Conservation (phyloP, 2,797 vertebrate genomes). For the Scolopax rusticola region DNA sequence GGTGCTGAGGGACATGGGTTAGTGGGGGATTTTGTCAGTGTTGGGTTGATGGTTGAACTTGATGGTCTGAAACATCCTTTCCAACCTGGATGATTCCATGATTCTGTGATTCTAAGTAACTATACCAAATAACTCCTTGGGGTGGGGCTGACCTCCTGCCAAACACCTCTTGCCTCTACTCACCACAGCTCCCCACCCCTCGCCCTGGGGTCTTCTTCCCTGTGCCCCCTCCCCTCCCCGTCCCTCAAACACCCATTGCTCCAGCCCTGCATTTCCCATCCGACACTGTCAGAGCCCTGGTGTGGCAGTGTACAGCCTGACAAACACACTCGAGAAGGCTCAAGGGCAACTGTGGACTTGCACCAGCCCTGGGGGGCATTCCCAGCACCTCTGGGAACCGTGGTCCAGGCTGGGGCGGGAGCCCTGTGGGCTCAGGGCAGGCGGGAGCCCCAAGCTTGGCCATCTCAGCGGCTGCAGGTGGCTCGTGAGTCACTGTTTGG, state of each 20-base stretch:
- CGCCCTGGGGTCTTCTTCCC: rapidly evolving
- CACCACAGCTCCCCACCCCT: not conserved
- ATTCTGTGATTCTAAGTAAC: too few species aligned
- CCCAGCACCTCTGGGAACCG: not conserved
- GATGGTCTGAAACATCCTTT: too few species aligned
- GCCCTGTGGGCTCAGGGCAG: not conserved
- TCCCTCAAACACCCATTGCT: rapidly evolving
- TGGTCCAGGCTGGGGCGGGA: not conserved
- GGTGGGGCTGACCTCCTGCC: not conserved
- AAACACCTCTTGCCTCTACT: not conserved
- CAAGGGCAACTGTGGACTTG: rapidly evolving
- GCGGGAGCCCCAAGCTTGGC: not conserved
- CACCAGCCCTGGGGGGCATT: too few species aligned
- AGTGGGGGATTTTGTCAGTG: too few species aligned
- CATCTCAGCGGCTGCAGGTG: not conserved
- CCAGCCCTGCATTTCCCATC: not conserved
- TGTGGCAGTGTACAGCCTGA: not conserved
- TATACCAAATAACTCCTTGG: too few species aligned
- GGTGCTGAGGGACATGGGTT: too few species aligned
- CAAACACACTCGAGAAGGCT: not conserved
- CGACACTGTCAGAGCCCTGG: rapidly evolving
- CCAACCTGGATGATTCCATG: too few species aligned
- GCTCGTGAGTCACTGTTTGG: not conserved
- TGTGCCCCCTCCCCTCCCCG: rapidly evolving
- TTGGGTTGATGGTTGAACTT: too few species aligned